Percentiles rank a stretch among this genome's conserved stretches.
phyloP scores from a whole-genome alignment of 2,113 vertebrate species.

The Pseudopipra pipra region DNA sequence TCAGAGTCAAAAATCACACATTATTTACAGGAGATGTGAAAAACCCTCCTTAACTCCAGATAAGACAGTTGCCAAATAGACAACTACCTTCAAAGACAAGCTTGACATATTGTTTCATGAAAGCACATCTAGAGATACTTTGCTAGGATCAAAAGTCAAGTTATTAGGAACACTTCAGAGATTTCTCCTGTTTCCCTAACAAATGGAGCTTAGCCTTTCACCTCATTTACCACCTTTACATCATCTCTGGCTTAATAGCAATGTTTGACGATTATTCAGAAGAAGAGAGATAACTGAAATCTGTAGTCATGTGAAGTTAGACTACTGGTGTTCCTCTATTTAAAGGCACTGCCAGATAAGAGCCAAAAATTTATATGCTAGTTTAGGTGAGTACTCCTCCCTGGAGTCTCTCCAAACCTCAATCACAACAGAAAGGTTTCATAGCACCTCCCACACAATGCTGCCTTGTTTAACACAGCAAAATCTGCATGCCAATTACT shows the following conservation, averaged over 20 bases:
- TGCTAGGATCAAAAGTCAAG: not conserved
- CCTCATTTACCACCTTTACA: not conserved
- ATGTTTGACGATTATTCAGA: rapidly evolving
- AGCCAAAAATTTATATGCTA: not conserved
- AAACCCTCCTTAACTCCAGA: not conserved
- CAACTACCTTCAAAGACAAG: not conserved
- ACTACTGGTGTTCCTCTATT: not conserved
- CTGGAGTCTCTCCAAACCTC: not conserved
- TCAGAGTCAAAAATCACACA: not conserved
- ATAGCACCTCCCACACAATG: not conserved
- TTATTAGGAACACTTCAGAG: not conserved
- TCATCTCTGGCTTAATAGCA: not conserved
- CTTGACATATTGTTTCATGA: not conserved
- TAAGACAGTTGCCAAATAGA: not conserved
- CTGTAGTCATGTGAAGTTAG: not conserved
- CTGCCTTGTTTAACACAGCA: not conserved
- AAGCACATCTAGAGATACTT: not conserved
- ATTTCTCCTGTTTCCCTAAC: not conserved
- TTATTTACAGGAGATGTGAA: not conserved
- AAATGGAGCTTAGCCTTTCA: not conserved
- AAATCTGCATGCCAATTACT: not conserved
- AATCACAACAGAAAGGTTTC: not conserved
- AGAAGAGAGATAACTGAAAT: not conserved
- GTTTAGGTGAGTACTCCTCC: not conserved
- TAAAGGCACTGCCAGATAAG: not conserved